phyloP scores from a whole-genome alignment of 2,113 vertebrate species.

The Origma solitaria region DNA sequence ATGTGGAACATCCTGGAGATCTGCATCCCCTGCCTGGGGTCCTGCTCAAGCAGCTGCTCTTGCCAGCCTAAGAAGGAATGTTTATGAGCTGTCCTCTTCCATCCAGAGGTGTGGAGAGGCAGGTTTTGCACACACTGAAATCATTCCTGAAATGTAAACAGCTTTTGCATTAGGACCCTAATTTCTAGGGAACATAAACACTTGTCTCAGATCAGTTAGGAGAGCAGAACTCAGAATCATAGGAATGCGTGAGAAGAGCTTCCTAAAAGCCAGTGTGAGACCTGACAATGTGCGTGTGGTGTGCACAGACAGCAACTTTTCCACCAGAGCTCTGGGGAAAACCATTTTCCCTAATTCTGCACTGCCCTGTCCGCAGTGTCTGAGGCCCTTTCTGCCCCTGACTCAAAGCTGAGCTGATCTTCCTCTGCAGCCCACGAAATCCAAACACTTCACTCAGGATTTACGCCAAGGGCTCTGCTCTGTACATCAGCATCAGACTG shows the following conservation, averaged over 20 bases:
- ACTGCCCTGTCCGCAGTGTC: background rate
- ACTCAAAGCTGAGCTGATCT: background rate
- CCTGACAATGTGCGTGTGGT: rapidly evolving
- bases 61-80: background rate
- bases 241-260: background rate
- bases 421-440: background rate
- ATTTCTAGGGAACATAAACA: background rate
- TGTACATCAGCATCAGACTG: background rate
- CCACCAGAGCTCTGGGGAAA: background rate
- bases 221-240: background rate
- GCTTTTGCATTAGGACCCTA: background rate
- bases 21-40: background rate
- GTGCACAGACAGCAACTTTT: background rate
- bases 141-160: background rate
- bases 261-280: background rate
- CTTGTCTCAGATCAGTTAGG: background rate
- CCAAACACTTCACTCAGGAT: background rate
- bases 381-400: background rate
- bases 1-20: rapidly evolving
- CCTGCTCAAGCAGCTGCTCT: background rate
- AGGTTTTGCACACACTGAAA: background rate
- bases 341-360: background rate
- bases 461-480: background rate
- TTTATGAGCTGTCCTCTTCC: background rate
- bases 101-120: background rate